Conservation (phyloP, 2,113 vertebrate species). For the Pholis gunnellus region DNA sequence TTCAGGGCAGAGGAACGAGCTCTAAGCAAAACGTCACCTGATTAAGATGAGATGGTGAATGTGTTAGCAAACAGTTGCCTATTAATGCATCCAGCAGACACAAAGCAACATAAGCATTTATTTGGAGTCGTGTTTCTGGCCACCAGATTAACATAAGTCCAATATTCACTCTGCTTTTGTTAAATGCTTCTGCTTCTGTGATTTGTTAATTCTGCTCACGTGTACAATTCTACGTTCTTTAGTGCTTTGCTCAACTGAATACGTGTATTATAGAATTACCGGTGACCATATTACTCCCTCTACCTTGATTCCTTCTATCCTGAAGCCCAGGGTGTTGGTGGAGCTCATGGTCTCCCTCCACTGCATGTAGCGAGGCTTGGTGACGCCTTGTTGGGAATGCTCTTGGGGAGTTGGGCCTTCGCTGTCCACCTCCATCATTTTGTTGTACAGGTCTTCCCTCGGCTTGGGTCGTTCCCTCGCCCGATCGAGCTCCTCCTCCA, state of each 20-base stretch:
- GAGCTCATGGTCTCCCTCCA: slow-evolving; percentile 98
- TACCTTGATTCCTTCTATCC: slow-evolving; percentile 98
- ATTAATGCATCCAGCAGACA: background rate
- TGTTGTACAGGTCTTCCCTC: slow-evolving; percentile 96
- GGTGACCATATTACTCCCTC: background rate
- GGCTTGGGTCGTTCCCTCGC: slow-evolving; percentile 93
- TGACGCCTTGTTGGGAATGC: slow-evolving; percentile 88
- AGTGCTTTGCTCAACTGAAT: background rate
- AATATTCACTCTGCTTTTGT: background rate
- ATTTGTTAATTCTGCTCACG: background rate
- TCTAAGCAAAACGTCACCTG: background rate
- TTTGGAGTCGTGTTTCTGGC: too few species aligned
- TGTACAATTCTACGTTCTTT: background rate
- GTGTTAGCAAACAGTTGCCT: background rate
- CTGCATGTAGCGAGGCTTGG: slow-evolving; percentile 98
- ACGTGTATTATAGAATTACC: background rate
- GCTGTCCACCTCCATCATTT: slow-evolving; percentile 96
- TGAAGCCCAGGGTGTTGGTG: slow-evolving; percentile 94
- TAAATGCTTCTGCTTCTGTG: background rate
- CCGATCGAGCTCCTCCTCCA: slow-evolving; percentile 95
- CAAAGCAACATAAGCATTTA: too few species aligned
- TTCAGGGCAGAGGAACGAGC: background rate
- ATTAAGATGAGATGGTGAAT: background rate
- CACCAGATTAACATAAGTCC: too few species aligned
- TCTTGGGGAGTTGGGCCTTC: slow-evolving; percentile 92